Percentiles rank a stretch among this genome's conserved stretches.
These are phyloP conservation scores for Gopherus evgoodei DNA, from an alignment of 2,113 vertebrate genomes.

Conservation along the genomic window DNA sequence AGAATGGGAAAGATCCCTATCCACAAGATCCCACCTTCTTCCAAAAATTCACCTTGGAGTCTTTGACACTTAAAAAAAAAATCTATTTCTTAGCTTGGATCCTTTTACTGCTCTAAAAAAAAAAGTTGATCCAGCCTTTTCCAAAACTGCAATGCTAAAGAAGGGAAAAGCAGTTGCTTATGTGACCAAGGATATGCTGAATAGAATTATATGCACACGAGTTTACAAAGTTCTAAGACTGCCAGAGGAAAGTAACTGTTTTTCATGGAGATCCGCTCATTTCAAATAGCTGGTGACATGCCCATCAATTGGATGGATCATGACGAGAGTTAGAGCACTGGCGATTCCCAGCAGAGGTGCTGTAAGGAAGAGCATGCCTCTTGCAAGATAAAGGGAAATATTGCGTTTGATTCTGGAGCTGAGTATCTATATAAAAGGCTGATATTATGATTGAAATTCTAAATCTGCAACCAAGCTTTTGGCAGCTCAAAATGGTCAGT, in stretches of 20 bases:
- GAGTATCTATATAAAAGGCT: not conserved
- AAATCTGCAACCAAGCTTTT: slow-evolving; percentile 22
- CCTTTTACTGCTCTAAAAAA: not conserved
- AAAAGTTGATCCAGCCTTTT: not conserved
- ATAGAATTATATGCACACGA: not conserved
- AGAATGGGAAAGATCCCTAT: too few relatives aligned
- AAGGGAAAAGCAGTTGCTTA: not conserved
- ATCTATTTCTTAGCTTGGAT: accelerated
- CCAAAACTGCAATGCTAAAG: not conserved
- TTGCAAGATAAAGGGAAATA: slow-evolving; percentile 15
- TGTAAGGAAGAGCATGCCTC: slow-evolving; percentile 15
- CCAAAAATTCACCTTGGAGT: too few relatives aligned
- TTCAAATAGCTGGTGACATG: slow-evolving; percentile 14
- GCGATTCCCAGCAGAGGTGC: not conserved
- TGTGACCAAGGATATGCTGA: not conserved
- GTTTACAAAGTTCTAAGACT: not conserved
- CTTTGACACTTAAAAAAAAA: too few relatives aligned
- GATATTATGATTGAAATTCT: not conserved
- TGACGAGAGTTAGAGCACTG: not conserved
- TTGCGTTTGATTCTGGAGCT: not conserved
- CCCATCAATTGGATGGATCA: not conserved
- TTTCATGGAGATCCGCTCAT: not conserved
- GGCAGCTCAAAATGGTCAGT: not conserved
- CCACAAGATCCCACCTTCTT: too few relatives aligned
- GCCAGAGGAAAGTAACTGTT: not conserved